Evolutionary conservation across 2,797 vertebrate species (phyloP).

Genomic region (Calcarius lapponicus): DNA sequence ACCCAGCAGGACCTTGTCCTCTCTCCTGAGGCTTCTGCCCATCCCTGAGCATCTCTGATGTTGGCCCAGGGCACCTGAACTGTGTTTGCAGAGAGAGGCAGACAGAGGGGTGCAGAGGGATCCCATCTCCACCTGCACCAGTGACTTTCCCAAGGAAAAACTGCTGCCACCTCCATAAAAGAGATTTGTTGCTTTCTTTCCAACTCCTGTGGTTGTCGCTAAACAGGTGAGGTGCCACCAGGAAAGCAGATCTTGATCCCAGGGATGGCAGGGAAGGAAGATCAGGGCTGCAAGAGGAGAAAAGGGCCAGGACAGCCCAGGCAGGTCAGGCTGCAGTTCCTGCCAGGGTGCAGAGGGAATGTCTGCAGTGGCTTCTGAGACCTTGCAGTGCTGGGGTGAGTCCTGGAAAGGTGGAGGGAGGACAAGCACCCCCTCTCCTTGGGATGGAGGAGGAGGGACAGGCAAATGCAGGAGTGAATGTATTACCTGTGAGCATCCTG

Average conservation of each 20-base stretch:
- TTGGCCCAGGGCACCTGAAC: neutral
- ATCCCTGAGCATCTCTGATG: neutral
- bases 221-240: neutral
- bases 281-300: neutral
- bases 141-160: neutral
- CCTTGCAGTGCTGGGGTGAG: neutral
- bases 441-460: neutral
- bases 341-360: neutral
- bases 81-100: neutral
- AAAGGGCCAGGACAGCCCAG: neutral
- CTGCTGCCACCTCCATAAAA: neutral
- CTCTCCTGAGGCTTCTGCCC: neutral
- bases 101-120: neutral
- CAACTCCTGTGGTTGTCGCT: neutral
- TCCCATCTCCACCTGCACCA: fast-evolving
- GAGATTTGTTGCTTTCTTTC: neutral
- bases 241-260: neutral
- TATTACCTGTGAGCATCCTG: neutral
- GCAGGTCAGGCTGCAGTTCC: neutral
- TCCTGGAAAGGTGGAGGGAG: neutral
- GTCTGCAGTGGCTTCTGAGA: neutral
- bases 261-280: neutral
- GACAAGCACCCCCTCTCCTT: neutral
- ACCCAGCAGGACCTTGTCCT: neutral
- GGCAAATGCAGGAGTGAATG: neutral